These are phyloP conservation scores for Macrosoma leucophasiata DNA, from an alignment of 2,888 invertebrate genomes.

Conservation along the genomic window DNA sequence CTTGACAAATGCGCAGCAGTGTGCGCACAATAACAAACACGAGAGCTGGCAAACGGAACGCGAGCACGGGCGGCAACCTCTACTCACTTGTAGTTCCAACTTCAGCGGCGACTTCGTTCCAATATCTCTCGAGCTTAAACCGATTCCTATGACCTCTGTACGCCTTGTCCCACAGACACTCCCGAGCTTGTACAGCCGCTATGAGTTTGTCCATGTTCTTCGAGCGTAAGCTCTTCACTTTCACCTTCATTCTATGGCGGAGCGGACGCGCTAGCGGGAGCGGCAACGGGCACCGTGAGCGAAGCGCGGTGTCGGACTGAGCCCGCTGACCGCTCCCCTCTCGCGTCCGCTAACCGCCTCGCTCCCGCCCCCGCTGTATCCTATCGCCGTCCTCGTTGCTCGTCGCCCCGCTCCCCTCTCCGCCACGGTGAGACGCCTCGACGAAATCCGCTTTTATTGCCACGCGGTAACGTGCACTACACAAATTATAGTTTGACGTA, in stretches of 20 bases:
- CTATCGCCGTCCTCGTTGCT: slow-evolving; percentile 49
- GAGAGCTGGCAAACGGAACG: slow-evolving; percentile 26
- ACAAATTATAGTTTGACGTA: background rate
- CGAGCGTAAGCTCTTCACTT: slow-evolving; percentile 49
- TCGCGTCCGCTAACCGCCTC: slow-evolving; percentile 38
- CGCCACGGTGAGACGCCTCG: slow-evolving; percentile 39
- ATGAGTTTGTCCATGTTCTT: slow-evolving; percentile 68
- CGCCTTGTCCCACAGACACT: slow-evolving; percentile 66
- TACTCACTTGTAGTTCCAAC: slow-evolving; percentile 68
- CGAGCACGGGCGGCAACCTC: slow-evolving; percentile 39
- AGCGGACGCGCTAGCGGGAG: slow-evolving; percentile 50
- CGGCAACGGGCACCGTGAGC: slow-evolving; percentile 38
- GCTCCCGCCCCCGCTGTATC: slow-evolving; percentile 32
- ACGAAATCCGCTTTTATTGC: slow-evolving; percentile 13
- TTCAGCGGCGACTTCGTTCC: slow-evolving; percentile 68
- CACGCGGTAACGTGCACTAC: background rate
- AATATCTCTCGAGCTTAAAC: slow-evolving; percentile 65
- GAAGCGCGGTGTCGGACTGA: slow-evolving; percentile 48
- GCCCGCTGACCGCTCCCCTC: no score
- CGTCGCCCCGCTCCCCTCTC: slow-evolving; percentile 49
- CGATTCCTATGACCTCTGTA: slow-evolving; percentile 65
- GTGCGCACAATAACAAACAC: slow-evolving; percentile 17
- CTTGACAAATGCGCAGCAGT: slow-evolving; percentile 1
- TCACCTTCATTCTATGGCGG: slow-evolving; percentile 51
- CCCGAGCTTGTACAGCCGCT: slow-evolving; percentile 66